Evolutionary conservation across 2,888 invertebrate species (phyloP).

Genomic region (Conops quadrifasciatus): DNA sequence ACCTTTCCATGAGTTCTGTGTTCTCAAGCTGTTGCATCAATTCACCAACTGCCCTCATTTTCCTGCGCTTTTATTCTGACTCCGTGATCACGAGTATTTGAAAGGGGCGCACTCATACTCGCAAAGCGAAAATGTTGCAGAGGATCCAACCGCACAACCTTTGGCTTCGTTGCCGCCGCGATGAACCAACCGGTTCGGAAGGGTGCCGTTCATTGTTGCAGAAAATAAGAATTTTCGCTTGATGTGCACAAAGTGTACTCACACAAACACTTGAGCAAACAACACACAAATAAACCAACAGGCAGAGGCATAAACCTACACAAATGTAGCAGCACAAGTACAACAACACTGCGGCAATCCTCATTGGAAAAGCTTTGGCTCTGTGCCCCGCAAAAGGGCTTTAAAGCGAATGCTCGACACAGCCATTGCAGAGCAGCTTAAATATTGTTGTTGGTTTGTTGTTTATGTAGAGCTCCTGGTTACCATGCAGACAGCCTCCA

Average conservation of each 20-base stretch:
- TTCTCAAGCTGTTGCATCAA: too few relatives aligned
- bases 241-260: slow-evolving; percentile 48
- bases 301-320: not conserved
- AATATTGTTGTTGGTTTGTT: slow-evolving; percentile 13
- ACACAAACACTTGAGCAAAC: slow-evolving; percentile 16
- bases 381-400: slow-evolving; percentile 30
- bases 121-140: not conserved
- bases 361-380: slow-evolving; percentile 32
- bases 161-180: slow-evolving; percentile 22
- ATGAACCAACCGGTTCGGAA: slow-evolving; percentile 41
- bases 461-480: not conserved
- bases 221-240: slow-evolving; percentile 57
- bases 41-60: too few relatives aligned
- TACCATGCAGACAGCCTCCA: slow-evolving; percentile 13
- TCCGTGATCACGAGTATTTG: too few relatives aligned
- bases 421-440: slow-evolving; percentile 24
- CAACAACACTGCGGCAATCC: slow-evolving; percentile 21
- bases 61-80: too few relatives aligned
- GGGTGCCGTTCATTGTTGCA: slow-evolving; percentile 57
- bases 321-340: not conserved
- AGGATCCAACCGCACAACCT: slow-evolving; percentile 27
- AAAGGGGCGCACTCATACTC: too few relatives aligned
- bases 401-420: slow-evolving; percentile 33
- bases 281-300: too few relatives aligned
- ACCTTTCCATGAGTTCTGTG: too few relatives aligned